Conservation (phyloP, 1,140 invertebrate species). For the Zeugodacus cucurbitae region DNA sequence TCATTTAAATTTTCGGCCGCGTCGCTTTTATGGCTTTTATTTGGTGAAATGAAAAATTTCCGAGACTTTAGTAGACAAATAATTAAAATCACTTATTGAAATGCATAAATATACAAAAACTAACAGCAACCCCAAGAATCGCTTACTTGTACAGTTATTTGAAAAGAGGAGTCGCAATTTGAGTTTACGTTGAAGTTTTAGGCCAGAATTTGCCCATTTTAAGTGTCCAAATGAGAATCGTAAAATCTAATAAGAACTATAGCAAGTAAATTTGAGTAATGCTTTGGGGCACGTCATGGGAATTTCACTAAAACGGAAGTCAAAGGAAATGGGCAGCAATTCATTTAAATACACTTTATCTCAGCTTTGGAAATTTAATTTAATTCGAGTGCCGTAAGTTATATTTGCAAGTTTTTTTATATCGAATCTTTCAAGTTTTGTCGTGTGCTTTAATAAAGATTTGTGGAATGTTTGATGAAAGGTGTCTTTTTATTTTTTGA, state of each 20-base stretch:
- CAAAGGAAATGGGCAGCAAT: not conserved
- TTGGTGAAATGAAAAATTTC: not conserved
- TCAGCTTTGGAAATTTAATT: not conserved
- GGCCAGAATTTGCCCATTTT: not conserved
- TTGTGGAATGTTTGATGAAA: no score
- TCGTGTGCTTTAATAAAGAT: no score
- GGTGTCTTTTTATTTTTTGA: no score
- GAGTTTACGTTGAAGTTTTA: not conserved
- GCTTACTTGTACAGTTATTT: not conserved
- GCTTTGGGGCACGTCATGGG: not conserved
- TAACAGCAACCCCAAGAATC: no score
- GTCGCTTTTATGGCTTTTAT: not conserved
- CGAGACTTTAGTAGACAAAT: not conserved
- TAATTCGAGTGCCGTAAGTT: not conserved
- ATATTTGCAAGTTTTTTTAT: no score
- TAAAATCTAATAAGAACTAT: not conserved
- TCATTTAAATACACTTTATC: not conserved
- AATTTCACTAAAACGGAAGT: not conserved
- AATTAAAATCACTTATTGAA: slow-evolving; percentile 22
- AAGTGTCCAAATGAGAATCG: not conserved
- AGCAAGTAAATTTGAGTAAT: slow-evolving; percentile 4
- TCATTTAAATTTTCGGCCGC: not conserved
- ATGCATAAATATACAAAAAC: not conserved
- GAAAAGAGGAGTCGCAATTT: not conserved
- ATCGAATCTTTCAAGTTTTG: no score